Base-by-base conservation (phyloP, 2,113 vertebrate genomes). In the Aphyosemion australe region DNA sequence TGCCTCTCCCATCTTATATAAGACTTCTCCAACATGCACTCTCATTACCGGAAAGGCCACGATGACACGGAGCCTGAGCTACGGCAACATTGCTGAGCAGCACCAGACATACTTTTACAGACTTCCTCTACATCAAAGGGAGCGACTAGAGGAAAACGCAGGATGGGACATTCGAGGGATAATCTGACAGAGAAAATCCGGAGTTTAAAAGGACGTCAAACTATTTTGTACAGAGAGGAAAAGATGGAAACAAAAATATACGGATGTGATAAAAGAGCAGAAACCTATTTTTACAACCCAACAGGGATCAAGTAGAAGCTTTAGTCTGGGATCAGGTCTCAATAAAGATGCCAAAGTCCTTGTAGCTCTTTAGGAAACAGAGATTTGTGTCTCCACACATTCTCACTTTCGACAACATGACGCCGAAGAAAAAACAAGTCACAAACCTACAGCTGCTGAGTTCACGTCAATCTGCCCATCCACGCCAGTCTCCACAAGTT, bases 1-100 rank as follows among this genome's bases (percentile, higher is more conserved):
- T 12, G 68, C 75, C 55, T 66, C 71, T 60, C 78, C 73, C 69
- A 49, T 79, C 69, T 87, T 82, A 84, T n/a, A 20, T 71, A 82
- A 84, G 73, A 57, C 72, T 64, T 47, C 69, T 61, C 59, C 1
- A 15, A 45, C 56, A 20, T 65, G 75, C 54, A 34, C 70, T 47
- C 72, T 79, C 78, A 77, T 79, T 80, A 78, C 79, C 46, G 74
- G 73, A 78, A 75, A 82, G 80, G 73, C 61, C 71, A 69, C 49
- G 69, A 20, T 82, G 84, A 84, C 84, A 82, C 53, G 63, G 60
- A 80, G 75, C 66, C 65, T 56, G 79, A 83, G 70, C 69, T 55
- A 18, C 55, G 59, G 68, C n/a, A 67, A 57, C 64, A 63, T 60
- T 34, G 14, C 68, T 46, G 53, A 58, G 73, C 1, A 53, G 61